These are phyloP conservation scores for Rhamnusium bicolor DNA, from an alignment of 2,888 invertebrate genomes.

Conservation along the genomic window DNA sequence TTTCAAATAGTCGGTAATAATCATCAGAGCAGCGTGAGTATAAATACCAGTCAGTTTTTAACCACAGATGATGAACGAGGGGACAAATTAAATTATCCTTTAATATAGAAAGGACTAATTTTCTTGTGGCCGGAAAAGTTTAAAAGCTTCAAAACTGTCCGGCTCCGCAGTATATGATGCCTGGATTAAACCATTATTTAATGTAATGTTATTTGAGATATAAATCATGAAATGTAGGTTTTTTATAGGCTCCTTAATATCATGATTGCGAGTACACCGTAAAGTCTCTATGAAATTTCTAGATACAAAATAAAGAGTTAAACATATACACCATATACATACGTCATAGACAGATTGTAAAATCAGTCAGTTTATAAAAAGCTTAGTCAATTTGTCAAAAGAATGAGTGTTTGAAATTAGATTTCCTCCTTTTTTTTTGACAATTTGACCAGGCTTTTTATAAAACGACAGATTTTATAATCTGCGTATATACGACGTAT, in stretches of 20 bases:
- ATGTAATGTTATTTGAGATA: slow-evolving; percentile 23
- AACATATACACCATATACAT: no score
- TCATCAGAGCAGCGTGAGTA: slow-evolving; percentile 29
- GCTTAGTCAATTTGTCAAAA: no score
- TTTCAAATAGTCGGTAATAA: slow-evolving; percentile 34
- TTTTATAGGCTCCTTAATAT: background rate
- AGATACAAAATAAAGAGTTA: no score
- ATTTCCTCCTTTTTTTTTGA: no score
- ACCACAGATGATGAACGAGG: slow-evolving; percentile 55
- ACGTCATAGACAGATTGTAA: no score
- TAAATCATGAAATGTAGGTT: slow-evolving; percentile 5
- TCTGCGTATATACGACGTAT: no score
- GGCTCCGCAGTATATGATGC: slow-evolving; percentile 21
- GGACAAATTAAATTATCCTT: slow-evolving; percentile 58
- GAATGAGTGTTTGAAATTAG: no score
- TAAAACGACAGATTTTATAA: no score
- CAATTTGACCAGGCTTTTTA: no score
- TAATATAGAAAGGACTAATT: slow-evolving; percentile 56
- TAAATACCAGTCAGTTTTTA: slow-evolving; percentile 45
- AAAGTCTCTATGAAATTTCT: background rate
- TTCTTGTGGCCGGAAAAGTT: slow-evolving; percentile 57
- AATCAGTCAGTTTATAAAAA: no score
- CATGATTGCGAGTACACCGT: background rate
- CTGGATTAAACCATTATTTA: slow-evolving; percentile 22
- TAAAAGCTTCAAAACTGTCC: slow-evolving; percentile 49